phyloP scores from a whole-genome alignment of 1,140 invertebrate genomes.

The Drosophila kanapiae region DNA sequence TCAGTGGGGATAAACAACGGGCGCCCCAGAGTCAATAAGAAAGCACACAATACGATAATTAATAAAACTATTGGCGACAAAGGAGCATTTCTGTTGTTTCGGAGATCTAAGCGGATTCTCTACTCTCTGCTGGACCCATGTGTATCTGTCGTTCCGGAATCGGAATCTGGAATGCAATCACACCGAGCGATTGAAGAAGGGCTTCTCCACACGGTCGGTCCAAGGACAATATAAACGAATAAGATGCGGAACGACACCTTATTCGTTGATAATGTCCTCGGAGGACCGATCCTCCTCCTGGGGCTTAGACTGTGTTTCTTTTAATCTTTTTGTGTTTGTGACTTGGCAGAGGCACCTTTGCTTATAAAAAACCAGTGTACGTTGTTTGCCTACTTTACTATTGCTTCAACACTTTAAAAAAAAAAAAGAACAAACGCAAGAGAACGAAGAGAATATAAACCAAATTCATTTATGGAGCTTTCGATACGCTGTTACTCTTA shows the following conservation, averaged over 20 bases:
- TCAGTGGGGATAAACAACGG: conserved; percentile 1
- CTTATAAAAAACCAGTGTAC: conserved; percentile 60
- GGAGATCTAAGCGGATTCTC: conserved; percentile 13
- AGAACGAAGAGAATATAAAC: conserved; percentile 12
- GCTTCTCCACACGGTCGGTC: conserved; percentile 5
- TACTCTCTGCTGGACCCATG: conserved; percentile 20
- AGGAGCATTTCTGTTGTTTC: conserved; percentile 12
- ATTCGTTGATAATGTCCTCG: no score
- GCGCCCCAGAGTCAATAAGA: conserved; percentile 21
- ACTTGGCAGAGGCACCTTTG: conserved; percentile 53
- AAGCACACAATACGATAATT: conserved; percentile 29
- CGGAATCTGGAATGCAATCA: conserved; percentile 60
- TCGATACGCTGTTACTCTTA: conserved; percentile 32
- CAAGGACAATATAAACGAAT: neutral
- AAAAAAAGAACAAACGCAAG: conserved; percentile 26
- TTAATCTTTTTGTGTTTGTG: conserved; percentile 50
- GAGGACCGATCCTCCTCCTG: neutral
- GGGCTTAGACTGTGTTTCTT: conserved; percentile 18
- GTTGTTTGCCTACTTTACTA: conserved; percentile 34
- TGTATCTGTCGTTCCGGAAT: conserved; percentile 26
- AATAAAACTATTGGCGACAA: conserved; percentile 36
- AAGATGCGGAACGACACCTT: neutral
- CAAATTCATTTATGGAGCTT: conserved; percentile 29
- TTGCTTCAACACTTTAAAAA: conserved; percentile 42
- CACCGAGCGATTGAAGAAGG: conserved; percentile 30